Evolutionary conservation across 2,797 vertebrate species (phyloP), one percentile per base, ranked within the genome.

Genomic region (Mus spretus): DNA sequence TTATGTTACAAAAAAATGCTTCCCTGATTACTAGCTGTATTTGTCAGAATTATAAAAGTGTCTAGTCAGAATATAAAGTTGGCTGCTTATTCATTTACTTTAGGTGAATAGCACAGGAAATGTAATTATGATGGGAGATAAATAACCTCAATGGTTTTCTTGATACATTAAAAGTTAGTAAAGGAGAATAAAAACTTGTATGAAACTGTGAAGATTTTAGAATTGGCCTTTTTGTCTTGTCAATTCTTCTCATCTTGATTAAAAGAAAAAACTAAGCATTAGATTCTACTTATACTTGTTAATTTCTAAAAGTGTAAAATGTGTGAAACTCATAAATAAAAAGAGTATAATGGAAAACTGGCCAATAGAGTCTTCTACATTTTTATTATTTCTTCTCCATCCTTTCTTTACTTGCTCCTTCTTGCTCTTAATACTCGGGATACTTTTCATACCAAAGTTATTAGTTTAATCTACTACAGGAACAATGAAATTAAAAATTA

Each of bases 191-290:
- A 72, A 67, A 90, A 85, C 4, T 88, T 7, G 34, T 40, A 47
- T 87, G 65, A 79, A 79, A 67, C 65, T 95, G 65, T 77, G 24
- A 57, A 70, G 19, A 19, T 87, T 31, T 82, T 81, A 63, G 89
- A 77, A 12, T 80, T 83, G 12, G 34, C 67, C 47, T 24, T 40
- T 53, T 90, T 81, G 31, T 44, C 19, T 26, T 59, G 22, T 24
- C 12, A 53, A 14, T 94, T 89, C 40, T 63, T 61, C 24, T 59
- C 14, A 17, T 3, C 7, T 83, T 89, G 20, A 65, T 31, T 92
- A 47, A 84, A 78, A 67, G 9, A 88, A 78, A 10, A 10, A 93
- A 1, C 53, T 84, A 40, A 57, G 0, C 19, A 12, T 74, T 12
- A 14, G 2, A 78, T 72, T 61, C 4, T 53, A 1, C 57, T 89